These are phyloP conservation scores for Temnopleurus reevesii DNA, from an alignment of 53 echinoderm and acorn worm species.

Conservation along the genomic window DNA sequence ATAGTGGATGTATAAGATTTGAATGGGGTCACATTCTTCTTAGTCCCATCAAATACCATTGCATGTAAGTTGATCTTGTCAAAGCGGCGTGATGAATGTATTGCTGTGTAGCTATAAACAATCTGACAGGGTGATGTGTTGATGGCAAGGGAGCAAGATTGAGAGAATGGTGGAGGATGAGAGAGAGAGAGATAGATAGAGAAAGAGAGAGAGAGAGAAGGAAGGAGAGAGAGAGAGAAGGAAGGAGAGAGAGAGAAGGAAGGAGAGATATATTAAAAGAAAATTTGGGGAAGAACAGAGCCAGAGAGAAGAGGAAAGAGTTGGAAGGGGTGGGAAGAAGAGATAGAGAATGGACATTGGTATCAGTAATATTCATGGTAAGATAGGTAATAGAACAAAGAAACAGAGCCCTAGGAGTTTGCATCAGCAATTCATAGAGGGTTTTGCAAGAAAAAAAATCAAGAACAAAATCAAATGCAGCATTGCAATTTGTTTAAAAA, in stretches of 20 bases:
- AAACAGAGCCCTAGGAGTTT: no score
- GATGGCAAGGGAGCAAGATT: neutral
- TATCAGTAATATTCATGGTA: no score
- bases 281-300: neutral
- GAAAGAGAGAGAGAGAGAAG: neutral
- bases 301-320: neutral
- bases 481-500: no score
- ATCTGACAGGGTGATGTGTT: conserved; percentile 41
- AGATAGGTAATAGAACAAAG: no score
- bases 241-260: neutral
- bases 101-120: conserved; percentile 56
- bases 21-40: conserved; percentile 54
- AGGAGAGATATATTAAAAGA: neutral
- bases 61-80: conserved; percentile 29
- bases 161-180: neutral
- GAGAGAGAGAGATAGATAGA: neutral
- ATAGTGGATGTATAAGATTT: conserved; percentile 4
- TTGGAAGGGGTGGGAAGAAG: no score
- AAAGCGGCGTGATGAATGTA: conserved; percentile 52
- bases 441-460: no score
- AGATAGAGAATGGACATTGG: no score
- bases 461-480: no score
- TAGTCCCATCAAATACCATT: conserved; percentile 39
- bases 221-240: neutral
- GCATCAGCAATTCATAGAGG: no score